Percentiles rank a stretch among this genome's conserved stretches.
These are phyloP conservation scores for Trachops cirrhosus DNA, from an alignment of 2,797 vertebrate species.

Conservation along the genomic window DNA sequence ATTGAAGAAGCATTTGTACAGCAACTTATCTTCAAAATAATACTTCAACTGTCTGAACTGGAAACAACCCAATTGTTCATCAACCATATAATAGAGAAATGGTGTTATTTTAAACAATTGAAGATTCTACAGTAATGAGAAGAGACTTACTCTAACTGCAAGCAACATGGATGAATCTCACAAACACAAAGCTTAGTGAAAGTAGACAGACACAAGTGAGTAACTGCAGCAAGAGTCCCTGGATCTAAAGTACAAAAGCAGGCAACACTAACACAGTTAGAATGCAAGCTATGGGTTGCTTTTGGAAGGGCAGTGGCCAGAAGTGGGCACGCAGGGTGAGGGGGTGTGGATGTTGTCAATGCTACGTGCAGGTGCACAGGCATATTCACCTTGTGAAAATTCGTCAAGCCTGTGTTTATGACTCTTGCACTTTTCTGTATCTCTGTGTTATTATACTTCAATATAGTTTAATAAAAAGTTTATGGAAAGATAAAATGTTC, in stretches of 20 bases:
- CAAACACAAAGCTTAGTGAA: neutral
- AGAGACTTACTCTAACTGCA: neutral
- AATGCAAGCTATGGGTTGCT: rapidly evolving
- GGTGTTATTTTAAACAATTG: neutral
- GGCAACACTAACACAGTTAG: neutral
- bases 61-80: neutral
- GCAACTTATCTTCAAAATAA: slow-evolving; percentile 8
- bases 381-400: neutral
- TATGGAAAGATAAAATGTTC: neutral
- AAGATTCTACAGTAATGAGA: neutral
- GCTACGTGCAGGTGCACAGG: neutral
- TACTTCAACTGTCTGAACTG: neutral
- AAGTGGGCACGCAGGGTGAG: neutral
- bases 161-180: neutral
- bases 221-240: neutral
- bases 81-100: neutral
- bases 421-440: neutral
- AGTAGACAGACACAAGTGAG: neutral
- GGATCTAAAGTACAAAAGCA: neutral
- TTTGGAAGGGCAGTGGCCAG: neutral
- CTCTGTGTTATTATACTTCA: neutral
- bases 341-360: neutral
- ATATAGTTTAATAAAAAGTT: neutral
- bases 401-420: neutral
- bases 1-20: neutral